A percentile compares a stretch with the other conserved stretches of the same genome.
These are phyloP conservation scores for Acanthococcus lagerstroemiae DNA, from an alignment of 2,888 invertebrate genomes.

Conservation along the genomic window DNA sequence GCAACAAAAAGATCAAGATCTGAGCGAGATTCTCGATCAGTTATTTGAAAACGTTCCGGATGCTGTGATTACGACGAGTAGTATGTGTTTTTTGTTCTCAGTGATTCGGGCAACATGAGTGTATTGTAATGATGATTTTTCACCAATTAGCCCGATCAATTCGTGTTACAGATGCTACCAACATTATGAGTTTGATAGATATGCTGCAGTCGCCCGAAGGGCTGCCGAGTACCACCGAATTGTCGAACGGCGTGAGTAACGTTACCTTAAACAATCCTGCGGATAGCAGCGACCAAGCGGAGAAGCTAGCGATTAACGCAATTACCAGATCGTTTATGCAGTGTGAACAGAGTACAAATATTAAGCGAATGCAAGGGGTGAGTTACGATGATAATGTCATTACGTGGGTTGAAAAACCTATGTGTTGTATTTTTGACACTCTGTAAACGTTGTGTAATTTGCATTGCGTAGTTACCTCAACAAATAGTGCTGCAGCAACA, in stretches of 20 bases:
- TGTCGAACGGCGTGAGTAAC: slow-evolving; percentile 11
- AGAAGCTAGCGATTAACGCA: slow-evolving; percentile 74
- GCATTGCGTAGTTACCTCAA: neutral
- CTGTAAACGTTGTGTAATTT: neutral
- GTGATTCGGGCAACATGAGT: slow-evolving; percentile 41
- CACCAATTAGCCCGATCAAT: no score
- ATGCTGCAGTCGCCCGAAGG: slow-evolving; percentile 40
- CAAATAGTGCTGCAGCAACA: slow-evolving; percentile 12
- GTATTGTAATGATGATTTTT: no score
- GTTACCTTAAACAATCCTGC: slow-evolving; percentile 11
- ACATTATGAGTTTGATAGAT: slow-evolving; percentile 46
- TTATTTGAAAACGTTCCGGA: slow-evolving; percentile 73
- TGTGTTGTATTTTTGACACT: neutral
- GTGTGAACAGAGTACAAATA: slow-evolving; percentile 49
- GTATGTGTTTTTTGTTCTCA: slow-evolving; percentile 23
- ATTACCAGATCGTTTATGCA: slow-evolving; percentile 87
- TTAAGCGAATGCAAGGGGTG: slow-evolving; percentile 1
- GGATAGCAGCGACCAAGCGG: slow-evolving; percentile 50
- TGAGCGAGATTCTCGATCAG: slow-evolving; percentile 76
- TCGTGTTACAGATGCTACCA: no score
- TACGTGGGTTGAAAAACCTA: neutral
- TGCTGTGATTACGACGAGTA: slow-evolving; percentile 42
- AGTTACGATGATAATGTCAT: neutral
- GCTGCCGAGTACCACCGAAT: neutral
- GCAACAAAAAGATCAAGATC: slow-evolving; percentile 49